Conservation (phyloP, 2,797 vertebrate genomes). For the Melanotaenia boesemani region DNA sequence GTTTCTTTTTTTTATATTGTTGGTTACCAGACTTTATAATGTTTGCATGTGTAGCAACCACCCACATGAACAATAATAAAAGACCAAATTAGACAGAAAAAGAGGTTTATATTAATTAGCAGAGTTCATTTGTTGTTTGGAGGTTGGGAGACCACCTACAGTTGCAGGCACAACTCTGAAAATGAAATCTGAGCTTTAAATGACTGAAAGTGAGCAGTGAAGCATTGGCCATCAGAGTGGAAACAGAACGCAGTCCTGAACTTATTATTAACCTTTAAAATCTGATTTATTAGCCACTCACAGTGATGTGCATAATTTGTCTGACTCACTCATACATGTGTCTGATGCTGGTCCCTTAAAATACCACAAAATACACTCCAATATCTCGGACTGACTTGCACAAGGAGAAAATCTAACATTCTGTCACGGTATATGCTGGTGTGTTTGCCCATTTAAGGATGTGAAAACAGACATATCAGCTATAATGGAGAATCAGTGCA, state of each 20-base stretch:
- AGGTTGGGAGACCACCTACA: background rate
- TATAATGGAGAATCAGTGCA: conserved; percentile 45
- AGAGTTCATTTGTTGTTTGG: background rate
- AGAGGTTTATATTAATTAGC: background rate
- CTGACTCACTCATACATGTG: background rate
- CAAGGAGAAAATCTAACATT: conserved; percentile 35
- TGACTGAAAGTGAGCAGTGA: background rate
- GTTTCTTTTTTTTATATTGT: background rate
- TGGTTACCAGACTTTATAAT: background rate
- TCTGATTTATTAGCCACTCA: background rate
- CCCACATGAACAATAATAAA: background rate
- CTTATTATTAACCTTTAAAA: background rate
- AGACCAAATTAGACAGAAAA: background rate
- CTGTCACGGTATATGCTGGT: background rate
- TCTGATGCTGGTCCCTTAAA: conserved; percentile 19
- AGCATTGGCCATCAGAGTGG: background rate
- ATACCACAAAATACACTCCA: conserved; percentile 7
- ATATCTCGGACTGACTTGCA: background rate
- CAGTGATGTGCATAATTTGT: background rate
- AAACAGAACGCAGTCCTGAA: background rate
- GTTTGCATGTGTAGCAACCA: background rate
- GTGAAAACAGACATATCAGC: conserved; percentile 18
- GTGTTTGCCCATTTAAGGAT: background rate
- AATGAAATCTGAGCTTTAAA: background rate
- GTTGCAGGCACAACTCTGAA: background rate